A percentile compares a stretch with the other conserved stretches of the same genome.
Evolutionary conservation across 2,113 vertebrate genomes (phyloP).

Genomic region (Epinephelus moara): DNA sequence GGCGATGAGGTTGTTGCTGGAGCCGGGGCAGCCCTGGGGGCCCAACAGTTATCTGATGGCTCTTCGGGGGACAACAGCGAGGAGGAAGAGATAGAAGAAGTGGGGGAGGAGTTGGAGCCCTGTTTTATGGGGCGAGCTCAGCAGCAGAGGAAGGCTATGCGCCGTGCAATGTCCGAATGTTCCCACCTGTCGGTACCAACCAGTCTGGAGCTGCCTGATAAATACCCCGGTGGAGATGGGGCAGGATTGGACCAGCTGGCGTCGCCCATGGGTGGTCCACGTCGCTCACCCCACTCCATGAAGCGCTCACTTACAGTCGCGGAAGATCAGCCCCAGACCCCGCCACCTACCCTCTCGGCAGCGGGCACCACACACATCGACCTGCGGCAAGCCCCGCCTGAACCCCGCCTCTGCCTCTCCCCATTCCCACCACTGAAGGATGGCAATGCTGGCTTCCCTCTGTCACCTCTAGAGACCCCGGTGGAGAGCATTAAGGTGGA

Average conservation of each 20-base stretch:
- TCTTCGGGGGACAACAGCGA: slow-evolving; percentile 77
- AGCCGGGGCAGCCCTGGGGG: slow-evolving; percentile 25
- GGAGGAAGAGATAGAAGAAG: slow-evolving; percentile 74
- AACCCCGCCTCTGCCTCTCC: slow-evolving; percentile 64
- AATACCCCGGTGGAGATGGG: slow-evolving; percentile 87
- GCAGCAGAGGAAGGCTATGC: slow-evolving; percentile 92
- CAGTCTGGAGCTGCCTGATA: slow-evolving; percentile 89
- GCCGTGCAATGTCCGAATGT: slow-evolving; percentile 95
- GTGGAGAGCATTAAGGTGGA: slow-evolving; percentile 73
- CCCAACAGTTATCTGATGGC: slow-evolving; percentile 44
- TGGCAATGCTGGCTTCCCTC: slow-evolving; percentile 26
- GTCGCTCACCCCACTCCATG: slow-evolving; percentile 82
- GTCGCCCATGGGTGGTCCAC: slow-evolving; percentile 75
- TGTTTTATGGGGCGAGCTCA: slow-evolving; percentile 83
- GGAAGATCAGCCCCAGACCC: slow-evolving; percentile 86
- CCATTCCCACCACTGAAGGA: slow-evolving; percentile 74
- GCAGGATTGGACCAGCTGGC: slow-evolving; percentile 73
- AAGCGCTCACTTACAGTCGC: slow-evolving; percentile 91
- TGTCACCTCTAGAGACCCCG: slow-evolving; percentile 84
- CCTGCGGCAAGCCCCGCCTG: slow-evolving; percentile 66
- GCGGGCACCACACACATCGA: slow-evolving; percentile 73
- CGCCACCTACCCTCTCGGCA: slow-evolving; percentile 69
- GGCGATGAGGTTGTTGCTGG: slow-evolving; percentile 1
- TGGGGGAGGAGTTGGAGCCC: slow-evolving; percentile 74
- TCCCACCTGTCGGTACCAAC: slow-evolving; percentile 93